These are phyloP conservation scores for Hirtodrosophila duncani DNA, from an alignment of 2,888 invertebrate species.

Conservation along the genomic window DNA sequence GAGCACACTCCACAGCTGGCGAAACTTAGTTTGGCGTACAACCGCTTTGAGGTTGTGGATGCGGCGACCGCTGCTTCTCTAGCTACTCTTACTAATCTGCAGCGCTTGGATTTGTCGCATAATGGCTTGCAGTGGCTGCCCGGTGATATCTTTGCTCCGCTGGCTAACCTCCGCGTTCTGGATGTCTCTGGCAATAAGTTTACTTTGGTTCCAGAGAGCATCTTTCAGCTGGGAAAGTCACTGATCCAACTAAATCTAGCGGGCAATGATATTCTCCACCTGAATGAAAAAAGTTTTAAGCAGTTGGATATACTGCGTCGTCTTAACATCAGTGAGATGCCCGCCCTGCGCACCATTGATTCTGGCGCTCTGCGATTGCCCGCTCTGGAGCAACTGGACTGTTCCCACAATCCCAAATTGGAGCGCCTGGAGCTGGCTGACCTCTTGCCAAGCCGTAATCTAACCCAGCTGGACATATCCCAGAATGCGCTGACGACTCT, in stretches of 20 bases:
- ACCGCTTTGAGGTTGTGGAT: conserved; percentile 82
- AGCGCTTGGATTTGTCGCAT: conserved; percentile 81
- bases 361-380: conserved; percentile 77
- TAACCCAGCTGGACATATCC: conserved; percentile 82
- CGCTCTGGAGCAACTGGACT: conserved; percentile 65
- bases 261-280: conserved; percentile 81
- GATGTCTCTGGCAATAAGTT: conserved; percentile 82
- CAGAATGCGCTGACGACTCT: conserved; percentile 81
- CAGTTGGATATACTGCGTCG: conserved; percentile 80
- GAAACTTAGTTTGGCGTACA: conserved; percentile 82
- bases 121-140: conserved; percentile 82
- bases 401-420: conserved; percentile 79
- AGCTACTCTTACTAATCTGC: conserved; percentile 79
- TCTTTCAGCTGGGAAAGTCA: conserved; percentile 80
- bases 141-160: conserved; percentile 79
- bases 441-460: conserved; percentile 58
- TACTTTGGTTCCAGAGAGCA: conserved; percentile 81
- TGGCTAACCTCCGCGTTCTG: conserved; percentile 80
- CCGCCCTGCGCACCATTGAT: conserved; percentile 80
- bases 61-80: conserved; percentile 81
- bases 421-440: conserved; percentile 82
- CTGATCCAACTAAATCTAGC: conserved; percentile 82
- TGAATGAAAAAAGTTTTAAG: conserved; percentile 82
- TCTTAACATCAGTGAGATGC: conserved; percentile 82
- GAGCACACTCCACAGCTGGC: conserved; percentile 83